A percentile compares a stretch with the other conserved stretches of the same genome.
Evolutionary conservation across 2,797 vertebrate genomes (phyloP).

Genomic region (Enteromius radiatus): DNA sequence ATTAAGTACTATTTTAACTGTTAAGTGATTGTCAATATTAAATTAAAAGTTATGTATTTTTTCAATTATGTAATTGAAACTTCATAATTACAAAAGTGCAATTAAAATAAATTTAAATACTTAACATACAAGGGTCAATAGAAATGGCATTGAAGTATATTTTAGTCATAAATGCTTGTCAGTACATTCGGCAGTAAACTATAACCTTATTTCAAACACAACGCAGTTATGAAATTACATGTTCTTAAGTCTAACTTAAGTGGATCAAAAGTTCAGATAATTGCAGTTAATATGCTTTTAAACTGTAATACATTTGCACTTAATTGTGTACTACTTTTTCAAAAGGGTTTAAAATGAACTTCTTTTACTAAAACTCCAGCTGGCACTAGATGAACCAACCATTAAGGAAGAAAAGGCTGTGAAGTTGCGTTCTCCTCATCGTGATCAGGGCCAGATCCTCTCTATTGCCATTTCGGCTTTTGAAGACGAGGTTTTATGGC

Average conservation of each 20-base stretch:
- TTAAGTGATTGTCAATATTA: background rate
- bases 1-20: background rate
- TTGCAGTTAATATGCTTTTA: background rate
- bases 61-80: background rate
- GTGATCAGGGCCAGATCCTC: slow-evolving; percentile 31
- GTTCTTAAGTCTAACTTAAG: background rate
- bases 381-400: slow-evolving; percentile 33
- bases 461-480: slow-evolving; percentile 45
- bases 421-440: slow-evolving; percentile 42
- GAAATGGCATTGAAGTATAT: background rate
- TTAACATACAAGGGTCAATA: background rate
- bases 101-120: background rate
- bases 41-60: background rate
- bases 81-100: background rate
- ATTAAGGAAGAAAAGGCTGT: slow-evolving; percentile 42
- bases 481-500: slow-evolving; percentile 49
- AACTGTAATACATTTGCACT: background rate
- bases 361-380: slow-evolving; percentile 55
- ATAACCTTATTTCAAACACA: background rate
- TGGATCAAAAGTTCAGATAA: background rate
- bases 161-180: background rate
- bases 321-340: background rate
- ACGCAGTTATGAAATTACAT: background rate
- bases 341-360: slow-evolving; percentile 25
- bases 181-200: no score